Evolutionary conservation across 2,888 invertebrate genomes (phyloP), one percentile per base, ranked within the genome.

Genomic region (Villa cingulata): DNA sequence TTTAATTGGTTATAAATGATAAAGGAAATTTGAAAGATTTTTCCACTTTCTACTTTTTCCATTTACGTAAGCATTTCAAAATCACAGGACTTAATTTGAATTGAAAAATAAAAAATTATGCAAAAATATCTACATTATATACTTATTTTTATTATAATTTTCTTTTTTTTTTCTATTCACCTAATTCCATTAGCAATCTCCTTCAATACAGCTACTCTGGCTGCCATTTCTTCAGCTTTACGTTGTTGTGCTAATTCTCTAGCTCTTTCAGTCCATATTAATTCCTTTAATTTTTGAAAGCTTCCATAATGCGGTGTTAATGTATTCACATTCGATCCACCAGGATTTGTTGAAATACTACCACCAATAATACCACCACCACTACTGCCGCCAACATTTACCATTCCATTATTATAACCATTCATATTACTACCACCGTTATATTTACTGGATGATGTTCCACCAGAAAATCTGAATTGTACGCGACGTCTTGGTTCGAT

Each of bases 271-370:
- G 80, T 81, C 45, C 81, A 75, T 57, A 87, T 82, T 54, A 88
- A 63, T 59, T 87, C 85, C 72, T 86, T 87, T 45, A 88, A 72
- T 54, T 83, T 80, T 57, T 87, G 83, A 62, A 88, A 87, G 57
- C 62, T 68, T 2, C 68, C 68, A 43, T 64, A 64, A 23, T 65
- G 62, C 5, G 59, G 53, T n/a, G 62, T 58, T 15, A 62, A 58
- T 3, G 58, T 51, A 51, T 61, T 63, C 23, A 53, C 56, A 4
- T 45, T 48, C 17, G 41, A 37, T 12, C 20, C 40, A 15, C 20
- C 38, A 14, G 19, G n/a, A 17, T 37, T 32, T 32, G 29, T 32
- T 12, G 3, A 20, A 37, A 29, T 42, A 18, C 49, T 40, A 36
- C 41, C 41, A 17, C 20, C 20, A 6, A 7, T 4, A 29, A 16